Conservation (phyloP, 64 coral and sea anemone species). For the Actinia equina region DNA sequence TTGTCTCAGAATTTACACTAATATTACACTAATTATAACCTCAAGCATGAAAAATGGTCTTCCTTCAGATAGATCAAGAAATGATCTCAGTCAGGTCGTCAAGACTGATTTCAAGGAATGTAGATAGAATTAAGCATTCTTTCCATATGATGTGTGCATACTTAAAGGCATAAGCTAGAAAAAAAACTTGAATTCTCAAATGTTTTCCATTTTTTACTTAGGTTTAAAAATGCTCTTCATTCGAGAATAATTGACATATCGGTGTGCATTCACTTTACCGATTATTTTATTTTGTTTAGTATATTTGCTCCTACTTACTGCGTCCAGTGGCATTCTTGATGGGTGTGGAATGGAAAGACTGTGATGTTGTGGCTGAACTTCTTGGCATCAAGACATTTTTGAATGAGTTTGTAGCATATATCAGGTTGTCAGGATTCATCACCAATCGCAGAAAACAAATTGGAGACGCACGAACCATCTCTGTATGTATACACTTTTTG, state of each 20-base stretch:
- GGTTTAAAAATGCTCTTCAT: too few species aligned
- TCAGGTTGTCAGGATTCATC: constrained; percentile 25
- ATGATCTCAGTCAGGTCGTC: too few species aligned
- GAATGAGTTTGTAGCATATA: constrained; percentile 85
- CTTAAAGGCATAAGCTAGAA: too few species aligned
- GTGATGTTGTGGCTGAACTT: constrained; percentile 71
- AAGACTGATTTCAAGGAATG: too few species aligned
- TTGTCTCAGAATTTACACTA: too few species aligned
- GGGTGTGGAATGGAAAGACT: constrained; percentile 78
- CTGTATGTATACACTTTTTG: background rate
- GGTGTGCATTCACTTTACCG: background rate
- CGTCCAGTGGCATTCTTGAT: constrained; percentile 86
- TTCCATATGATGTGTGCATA: too few species aligned
- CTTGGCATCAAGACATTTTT: constrained; percentile 85
- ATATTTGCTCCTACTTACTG: constrained; percentile 72
- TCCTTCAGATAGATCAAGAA: too few species aligned
- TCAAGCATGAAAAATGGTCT: too few species aligned
- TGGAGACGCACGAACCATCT: background rate
- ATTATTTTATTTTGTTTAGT: constrained; percentile 31
- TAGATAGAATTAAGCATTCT: too few species aligned
- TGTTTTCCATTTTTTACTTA: too few species aligned
- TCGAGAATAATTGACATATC: background rate
- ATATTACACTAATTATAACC: too few species aligned
- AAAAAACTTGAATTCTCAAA: too few species aligned
- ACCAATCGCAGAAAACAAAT: constrained; percentile 19